Percentiles rank a stretch among this genome's conserved stretches.
Evolutionary conservation across 1,140 invertebrate genomes (phyloP).

Genomic region (Ceratitis capitata): DNA sequence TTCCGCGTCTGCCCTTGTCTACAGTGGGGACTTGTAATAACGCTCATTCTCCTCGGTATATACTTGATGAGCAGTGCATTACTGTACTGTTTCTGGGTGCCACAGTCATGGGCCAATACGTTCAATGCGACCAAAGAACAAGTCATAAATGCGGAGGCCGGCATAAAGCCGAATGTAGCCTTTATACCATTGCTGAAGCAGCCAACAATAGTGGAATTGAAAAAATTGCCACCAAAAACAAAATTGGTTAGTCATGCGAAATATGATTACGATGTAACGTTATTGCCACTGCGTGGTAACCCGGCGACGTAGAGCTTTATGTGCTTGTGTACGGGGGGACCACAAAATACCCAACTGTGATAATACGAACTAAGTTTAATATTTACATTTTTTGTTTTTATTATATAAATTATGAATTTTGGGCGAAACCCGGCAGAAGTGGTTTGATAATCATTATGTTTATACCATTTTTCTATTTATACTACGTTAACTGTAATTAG

Average conservation of each 20-base stretch:
- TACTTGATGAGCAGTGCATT: conserved; percentile 62
- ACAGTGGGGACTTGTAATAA: conserved; percentile 59
- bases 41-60: conserved; percentile 61
- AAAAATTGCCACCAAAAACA: not conserved
- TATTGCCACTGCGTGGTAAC: not conserved
- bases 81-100: conserved; percentile 56
- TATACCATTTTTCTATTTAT: not conserved
- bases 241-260: not conserved
- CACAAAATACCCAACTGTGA: conserved; percentile 50
- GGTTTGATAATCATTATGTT: not conserved
- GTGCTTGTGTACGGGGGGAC: too few relatives aligned
- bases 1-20: conserved; percentile 59
- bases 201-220: not conserved
- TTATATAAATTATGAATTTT: not conserved
- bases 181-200: conserved; percentile 15
- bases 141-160: not conserved
- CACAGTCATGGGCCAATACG: conserved; percentile 31
- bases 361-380: conserved; percentile 53
- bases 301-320: not conserved
- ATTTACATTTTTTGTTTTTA: not conserved
- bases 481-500: not conserved
- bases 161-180: not conserved
- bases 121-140: not conserved
- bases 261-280: not conserved
- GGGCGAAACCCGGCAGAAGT: not conserved